Percentiles rank a stretch among this genome's conserved stretches.
phyloP scores from a whole-genome alignment of 2,888 invertebrate genomes.

The Epinotia brunnichana region DNA sequence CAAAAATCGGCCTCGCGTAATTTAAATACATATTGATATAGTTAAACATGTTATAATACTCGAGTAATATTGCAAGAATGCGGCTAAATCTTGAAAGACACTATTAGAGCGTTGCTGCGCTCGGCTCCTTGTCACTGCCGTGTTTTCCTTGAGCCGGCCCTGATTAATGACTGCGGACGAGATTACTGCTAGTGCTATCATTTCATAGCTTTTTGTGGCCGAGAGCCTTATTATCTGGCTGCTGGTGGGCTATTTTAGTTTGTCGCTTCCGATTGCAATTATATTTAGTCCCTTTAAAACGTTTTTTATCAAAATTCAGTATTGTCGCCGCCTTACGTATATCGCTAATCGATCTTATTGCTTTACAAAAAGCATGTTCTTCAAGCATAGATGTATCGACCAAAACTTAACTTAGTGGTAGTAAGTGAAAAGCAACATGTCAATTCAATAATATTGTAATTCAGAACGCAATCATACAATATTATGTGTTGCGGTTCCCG shows the following conservation, averaged over 20 bases:
- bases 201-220: constrained; percentile 33
- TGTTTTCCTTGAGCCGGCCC: constrained; percentile 22
- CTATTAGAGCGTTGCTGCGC: background rate
- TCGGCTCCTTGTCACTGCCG: constrained; percentile 4
- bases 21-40: too few relatives aligned
- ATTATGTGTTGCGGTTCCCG: background rate
- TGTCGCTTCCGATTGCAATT: too few relatives aligned
- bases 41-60: too few relatives aligned
- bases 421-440: too few relatives aligned
- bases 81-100: constrained; percentile 1
- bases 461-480: background rate
- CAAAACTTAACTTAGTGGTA: too few relatives aligned
- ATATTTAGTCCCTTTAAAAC: too few relatives aligned
- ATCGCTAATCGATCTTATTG: too few relatives aligned
- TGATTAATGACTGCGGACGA: constrained; percentile 30
- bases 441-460: background rate
- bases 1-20: too few relatives aligned
- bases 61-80: background rate
- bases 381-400: too few relatives aligned
- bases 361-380: too few relatives aligned
- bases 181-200: constrained; percentile 40
- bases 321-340: too few relatives aligned
- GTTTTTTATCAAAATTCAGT: too few relatives aligned
- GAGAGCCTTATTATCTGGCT: background rate
- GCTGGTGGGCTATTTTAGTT: background rate